phyloP scores from a whole-genome alignment of 2,113 vertebrate genomes.

The Carassius carassius region DNA sequence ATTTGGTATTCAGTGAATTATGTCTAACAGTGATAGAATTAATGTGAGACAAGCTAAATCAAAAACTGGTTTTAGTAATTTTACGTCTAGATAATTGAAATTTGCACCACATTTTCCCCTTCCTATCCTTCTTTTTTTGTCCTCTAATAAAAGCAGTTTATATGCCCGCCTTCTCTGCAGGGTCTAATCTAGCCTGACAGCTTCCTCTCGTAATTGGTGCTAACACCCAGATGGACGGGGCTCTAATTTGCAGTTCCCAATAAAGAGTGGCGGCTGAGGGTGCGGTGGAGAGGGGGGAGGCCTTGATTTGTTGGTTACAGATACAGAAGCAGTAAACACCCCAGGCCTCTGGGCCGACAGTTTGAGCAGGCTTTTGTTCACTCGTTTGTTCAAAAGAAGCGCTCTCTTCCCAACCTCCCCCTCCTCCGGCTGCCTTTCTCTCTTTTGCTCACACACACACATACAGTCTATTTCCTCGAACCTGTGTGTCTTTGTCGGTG shows the following conservation, averaged over 20 bases:
- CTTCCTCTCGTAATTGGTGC: slow-evolving; percentile 80
- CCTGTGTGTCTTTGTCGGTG: background rate
- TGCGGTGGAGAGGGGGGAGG: slow-evolving; percentile 49
- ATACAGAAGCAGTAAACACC: slow-evolving; percentile 76
- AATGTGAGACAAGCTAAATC: background rate
- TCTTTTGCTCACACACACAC: background rate
- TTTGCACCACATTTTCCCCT: background rate
- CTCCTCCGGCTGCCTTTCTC: background rate
- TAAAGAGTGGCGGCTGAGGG: slow-evolving; percentile 71
- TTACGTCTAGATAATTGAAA: background rate
- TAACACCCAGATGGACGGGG: slow-evolving; percentile 82
- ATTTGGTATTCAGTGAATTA: background rate
- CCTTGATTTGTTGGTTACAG: slow-evolving; percentile 78
- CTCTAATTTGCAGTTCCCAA: slow-evolving; percentile 79
- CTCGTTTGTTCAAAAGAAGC: slow-evolving; percentile 73
- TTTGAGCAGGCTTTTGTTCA: slow-evolving; percentile 78
- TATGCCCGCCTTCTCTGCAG: slow-evolving; percentile 66
- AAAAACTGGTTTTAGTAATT: background rate
- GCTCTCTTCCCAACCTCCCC: slow-evolving; percentile 37
- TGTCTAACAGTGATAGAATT: background rate
- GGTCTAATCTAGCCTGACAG: slow-evolving; percentile 80
- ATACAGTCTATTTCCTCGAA: background rate
- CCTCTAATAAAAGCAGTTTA: slow-evolving; percentile 20
- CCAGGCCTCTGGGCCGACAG: slow-evolving; percentile 65
- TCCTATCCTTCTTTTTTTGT: background rate